Conservation (phyloP, 2,113 vertebrate species). For the Orthochromis indermauri region DNA sequence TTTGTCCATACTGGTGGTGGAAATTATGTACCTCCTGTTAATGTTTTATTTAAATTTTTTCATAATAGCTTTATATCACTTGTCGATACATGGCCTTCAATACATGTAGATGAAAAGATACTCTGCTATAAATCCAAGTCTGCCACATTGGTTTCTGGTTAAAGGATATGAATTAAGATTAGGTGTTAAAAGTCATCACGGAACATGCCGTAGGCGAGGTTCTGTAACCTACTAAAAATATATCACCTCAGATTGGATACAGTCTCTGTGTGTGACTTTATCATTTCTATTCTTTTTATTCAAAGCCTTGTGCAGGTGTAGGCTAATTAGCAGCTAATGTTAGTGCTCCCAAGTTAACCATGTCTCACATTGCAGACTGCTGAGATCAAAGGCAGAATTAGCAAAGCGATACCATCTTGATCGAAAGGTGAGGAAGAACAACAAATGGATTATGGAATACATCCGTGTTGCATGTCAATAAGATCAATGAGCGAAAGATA, state of each 20-base stretch:
- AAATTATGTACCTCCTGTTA: constrained; percentile 1
- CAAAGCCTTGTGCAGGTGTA: neutral
- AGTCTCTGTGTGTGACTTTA: neutral
- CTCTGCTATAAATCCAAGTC: neutral
- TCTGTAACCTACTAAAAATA: neutral
- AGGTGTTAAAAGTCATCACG: neutral
- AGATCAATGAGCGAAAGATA: constrained; percentile 39
- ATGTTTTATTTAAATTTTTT: constrained; percentile 17
- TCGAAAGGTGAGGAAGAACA: constrained; percentile 34
- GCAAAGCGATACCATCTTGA: constrained; percentile 28
- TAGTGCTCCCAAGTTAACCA: neutral
- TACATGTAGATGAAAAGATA: neutral
- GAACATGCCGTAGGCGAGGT: neutral
- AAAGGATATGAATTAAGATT: constrained; percentile 9
- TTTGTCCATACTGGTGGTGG: constrained; percentile 28
- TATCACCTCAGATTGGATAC: neutral
- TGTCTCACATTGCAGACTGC: neutral
- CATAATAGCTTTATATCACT: neutral
- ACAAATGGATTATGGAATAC: constrained; percentile 35
- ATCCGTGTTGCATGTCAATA: constrained; percentile 45
- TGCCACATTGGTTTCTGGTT: neutral
- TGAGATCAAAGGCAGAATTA: constrained; percentile 51
- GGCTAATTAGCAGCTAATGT: constrained; percentile 9
- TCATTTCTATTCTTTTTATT: neutral
- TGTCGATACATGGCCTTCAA: neutral